A percentile compares a stretch with the other conserved stretches of the same genome.
phyloP scores from a whole-genome alignment of 2,113 vertebrate species.

The Equus quagga region DNA sequence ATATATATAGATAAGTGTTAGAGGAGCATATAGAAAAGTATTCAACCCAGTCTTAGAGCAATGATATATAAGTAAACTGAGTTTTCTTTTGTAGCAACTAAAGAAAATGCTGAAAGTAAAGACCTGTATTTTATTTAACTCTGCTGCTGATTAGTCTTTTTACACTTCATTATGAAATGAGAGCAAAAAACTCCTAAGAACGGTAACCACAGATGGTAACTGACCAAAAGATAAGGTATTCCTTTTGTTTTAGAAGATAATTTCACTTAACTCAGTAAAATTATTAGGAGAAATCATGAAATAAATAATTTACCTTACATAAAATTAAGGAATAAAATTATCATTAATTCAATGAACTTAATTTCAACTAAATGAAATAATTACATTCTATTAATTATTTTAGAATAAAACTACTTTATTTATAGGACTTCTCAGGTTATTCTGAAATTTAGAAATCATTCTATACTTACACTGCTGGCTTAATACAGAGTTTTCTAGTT shows the following conservation, averaged over 20 bases:
- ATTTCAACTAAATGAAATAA: conserved; percentile 57
- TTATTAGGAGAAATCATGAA: conserved; percentile 40
- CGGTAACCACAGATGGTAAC: background rate
- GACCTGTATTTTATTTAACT: conserved; percentile 37
- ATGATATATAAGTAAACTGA: background rate
- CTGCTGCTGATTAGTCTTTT: background rate
- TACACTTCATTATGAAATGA: conserved; percentile 11
- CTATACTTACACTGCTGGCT: conserved; percentile 87
- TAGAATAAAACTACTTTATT: conserved; percentile 30
- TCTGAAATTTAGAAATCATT: conserved; percentile 46
- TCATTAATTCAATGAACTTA: conserved; percentile 37
- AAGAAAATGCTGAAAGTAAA: conserved; percentile 44
- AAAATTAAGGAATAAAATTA: conserved; percentile 45
- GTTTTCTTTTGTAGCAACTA: conserved; percentile 47
- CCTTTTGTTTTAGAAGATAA: conserved; percentile 44
- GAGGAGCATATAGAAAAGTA: background rate
- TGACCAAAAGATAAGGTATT: conserved; percentile 6
- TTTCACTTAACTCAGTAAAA: conserved; percentile 49
- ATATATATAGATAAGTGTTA: background rate
- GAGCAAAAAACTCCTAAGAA: background rate
- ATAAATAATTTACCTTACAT: background rate
- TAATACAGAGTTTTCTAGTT: conserved; percentile 79
- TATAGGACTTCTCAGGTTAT: background rate
- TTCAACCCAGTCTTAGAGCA: background rate
- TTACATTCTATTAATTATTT: conserved; percentile 42